Percentiles rank a stretch among this genome's conserved stretches.
phyloP scores from a whole-genome alignment of 1,140 invertebrate genomes.

The Drosophila sucinea region DNA sequence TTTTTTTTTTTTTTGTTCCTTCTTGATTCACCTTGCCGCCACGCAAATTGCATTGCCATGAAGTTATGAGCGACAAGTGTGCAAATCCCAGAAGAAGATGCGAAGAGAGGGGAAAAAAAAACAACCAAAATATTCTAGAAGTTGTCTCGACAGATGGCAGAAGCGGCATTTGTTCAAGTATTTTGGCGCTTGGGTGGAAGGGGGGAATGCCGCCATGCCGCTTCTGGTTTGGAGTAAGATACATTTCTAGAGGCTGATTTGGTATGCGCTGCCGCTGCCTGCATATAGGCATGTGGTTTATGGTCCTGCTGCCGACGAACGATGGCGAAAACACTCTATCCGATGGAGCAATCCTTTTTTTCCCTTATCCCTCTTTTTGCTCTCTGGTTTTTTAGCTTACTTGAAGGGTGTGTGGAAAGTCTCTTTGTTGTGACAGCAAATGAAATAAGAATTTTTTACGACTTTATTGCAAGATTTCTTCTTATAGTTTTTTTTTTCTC shows the following conservation, averaged over 20 bases:
- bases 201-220: not conserved
- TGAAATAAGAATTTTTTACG: no score
- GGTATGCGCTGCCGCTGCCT: conserved; percentile 19
- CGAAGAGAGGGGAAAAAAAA: conserved; percentile 12
- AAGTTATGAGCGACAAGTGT: conserved; percentile 80
- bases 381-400: not conserved
- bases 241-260: conserved; percentile 45
- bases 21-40: conserved; percentile 42
- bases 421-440: not conserved
- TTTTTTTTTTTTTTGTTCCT: conserved; percentile 56
- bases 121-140: conserved; percentile 8
- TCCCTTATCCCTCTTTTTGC: not conserved
- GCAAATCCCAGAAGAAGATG: conserved; percentile 46
- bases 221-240: conserved; percentile 46
- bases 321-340: conserved; percentile 22
- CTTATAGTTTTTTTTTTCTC: no score
- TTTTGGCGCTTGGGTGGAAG: conserved; percentile 12
- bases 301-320: conserved; percentile 30
- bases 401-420: not conserved
- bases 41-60: conserved; percentile 63
- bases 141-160: conserved; percentile 13
- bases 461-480: no score
- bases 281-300: conserved; percentile 40
- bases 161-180: conserved; percentile 8
- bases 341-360: not conserved